A percentile compares a stretch with the other conserved stretches of the same genome.
Evolutionary conservation across 2,797 vertebrate species (phyloP).

Genomic region (Parotocinclus haroldoi): DNA sequence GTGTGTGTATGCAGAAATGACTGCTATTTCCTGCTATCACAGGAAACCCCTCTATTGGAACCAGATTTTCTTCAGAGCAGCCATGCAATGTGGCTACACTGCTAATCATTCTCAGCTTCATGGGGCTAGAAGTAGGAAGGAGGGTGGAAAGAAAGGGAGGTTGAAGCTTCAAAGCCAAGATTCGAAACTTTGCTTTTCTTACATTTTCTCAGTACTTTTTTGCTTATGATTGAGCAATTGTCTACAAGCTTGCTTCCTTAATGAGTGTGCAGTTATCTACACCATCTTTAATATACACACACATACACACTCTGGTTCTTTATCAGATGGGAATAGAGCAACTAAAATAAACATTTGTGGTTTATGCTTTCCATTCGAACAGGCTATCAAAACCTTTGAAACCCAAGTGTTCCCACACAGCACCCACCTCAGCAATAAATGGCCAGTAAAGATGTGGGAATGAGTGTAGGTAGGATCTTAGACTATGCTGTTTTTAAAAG

Average conservation of each 20-base stretch:
- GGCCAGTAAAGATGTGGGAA: too few relatives aligned
- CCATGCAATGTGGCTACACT: constrained; percentile 38
- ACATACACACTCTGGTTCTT: too few relatives aligned
- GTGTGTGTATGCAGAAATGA: constrained; percentile 66
- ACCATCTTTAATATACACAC: too few relatives aligned
- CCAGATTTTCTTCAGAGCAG: constrained; percentile 71
- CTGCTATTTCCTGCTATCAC: constrained; percentile 76
- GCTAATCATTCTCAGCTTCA: constrained; percentile 45
- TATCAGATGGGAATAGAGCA: too few relatives aligned
- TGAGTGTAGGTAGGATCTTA: too few relatives aligned
- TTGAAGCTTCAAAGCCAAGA: constrained; percentile 28
- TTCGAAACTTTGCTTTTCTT: constrained; percentile 16
- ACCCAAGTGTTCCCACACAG: too few relatives aligned
- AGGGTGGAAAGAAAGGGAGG: constrained; percentile 15
- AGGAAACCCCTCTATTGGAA: constrained; percentile 80
- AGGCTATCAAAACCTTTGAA: too few relatives aligned
- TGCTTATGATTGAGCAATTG: neutral
- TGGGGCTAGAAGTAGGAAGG: constrained; percentile 17
- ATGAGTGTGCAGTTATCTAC: too few relatives aligned
- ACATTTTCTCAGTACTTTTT: constrained; percentile 7
- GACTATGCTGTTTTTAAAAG: too few relatives aligned
- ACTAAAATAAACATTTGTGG: too few relatives aligned
- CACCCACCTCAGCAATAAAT: too few relatives aligned
- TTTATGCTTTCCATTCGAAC: too few relatives aligned
- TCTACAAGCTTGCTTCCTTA: neutral